Base-by-base conservation (phyloP, 2,888 invertebrate species). In the Sphaeridia pumilis region DNA sequence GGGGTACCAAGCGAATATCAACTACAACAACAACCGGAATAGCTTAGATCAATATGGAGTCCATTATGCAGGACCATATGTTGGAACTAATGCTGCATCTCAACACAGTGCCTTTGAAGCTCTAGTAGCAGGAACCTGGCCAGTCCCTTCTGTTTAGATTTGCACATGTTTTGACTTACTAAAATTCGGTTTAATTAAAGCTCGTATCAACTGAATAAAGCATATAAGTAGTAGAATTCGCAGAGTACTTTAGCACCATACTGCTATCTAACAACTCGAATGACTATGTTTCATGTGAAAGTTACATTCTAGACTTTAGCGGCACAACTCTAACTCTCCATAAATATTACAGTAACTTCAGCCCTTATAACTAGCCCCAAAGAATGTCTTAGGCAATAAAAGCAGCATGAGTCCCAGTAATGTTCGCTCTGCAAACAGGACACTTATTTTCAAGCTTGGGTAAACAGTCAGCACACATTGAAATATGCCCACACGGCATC, bases 401-500 rank as follows among this genome's bases (percentile, higher is more conserved):
- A 7, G 64, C 64, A 21, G 58, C 58, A 48, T 60, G 61, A 4
- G 64, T 61, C 10, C 52, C 50, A 4, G 47, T 41, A 27, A 64
- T 58, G 20, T 21, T 17, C 27, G 54, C 55, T 36, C 62, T 49
- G 28, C 64, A 64, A 44, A 63, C 54, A 14, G 64, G 64, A 52
- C 64, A 64, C 31, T 47, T 55, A 7, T 44, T 42, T 25, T 66
- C 57, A 1, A 68, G 66, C 47, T 58, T 59, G 3, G 48, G 41
- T 34, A 55, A 55, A 61, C 73, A 73, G 48, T 69, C 67, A 3
- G 67, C 66, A 63, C 73, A 73, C 22, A 71, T 53, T 57, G 70
- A 70, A 14, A 71, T 66, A 64, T 73, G 73, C n/a, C 71, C 71
- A 63, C 73, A 73, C 36, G 70, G 66, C 52, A 72, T 58, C 12